Evolutionary conservation across 2,888 invertebrate species (phyloP).

Genomic region (Orgyia antiqua): DNA sequence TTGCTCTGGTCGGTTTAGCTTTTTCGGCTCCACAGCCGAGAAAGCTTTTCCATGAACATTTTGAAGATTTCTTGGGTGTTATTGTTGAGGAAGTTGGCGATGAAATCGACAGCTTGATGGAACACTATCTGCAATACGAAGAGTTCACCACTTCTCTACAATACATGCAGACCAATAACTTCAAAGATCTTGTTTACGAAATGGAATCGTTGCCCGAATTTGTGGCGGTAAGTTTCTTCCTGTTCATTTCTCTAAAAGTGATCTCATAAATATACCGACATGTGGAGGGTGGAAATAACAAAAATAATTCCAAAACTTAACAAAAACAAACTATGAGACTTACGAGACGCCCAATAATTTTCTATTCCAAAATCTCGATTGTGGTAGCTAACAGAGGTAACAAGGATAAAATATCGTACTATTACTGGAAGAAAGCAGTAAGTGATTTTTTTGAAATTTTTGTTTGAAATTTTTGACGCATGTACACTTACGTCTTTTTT

Average conservation of each 20-base stretch:
- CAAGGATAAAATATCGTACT: too few species aligned
- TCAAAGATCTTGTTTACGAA: slow-evolving; percentile 47
- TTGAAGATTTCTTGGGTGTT: slow-evolving; percentile 46
- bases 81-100: slow-evolving; percentile 35
- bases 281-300: too few species aligned
- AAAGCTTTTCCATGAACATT: slow-evolving; percentile 56
- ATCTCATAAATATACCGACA: too few species aligned
- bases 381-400: too few species aligned
- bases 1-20: slow-evolving; percentile 37
- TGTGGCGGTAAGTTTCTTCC: slow-evolving; percentile 41
- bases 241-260: background rate
- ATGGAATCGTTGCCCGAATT: slow-evolving; percentile 59
- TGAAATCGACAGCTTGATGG: slow-evolving; percentile 29
- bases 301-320: too few species aligned
- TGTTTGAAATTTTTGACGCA: too few species aligned
- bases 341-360: too few species aligned
- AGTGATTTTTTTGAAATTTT: too few species aligned
- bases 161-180: slow-evolving; percentile 42
- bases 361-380: too few species aligned
- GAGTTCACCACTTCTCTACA: slow-evolving; percentile 40
- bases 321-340: too few species aligned
- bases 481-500: too few species aligned
- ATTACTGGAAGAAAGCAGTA: too few species aligned
- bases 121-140: slow-evolving; percentile 43
- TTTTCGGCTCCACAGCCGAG: slow-evolving; percentile 45